phyloP scores from a whole-genome alignment of 2,797 vertebrate genomes.

The Bradypodion ventrale region DNA sequence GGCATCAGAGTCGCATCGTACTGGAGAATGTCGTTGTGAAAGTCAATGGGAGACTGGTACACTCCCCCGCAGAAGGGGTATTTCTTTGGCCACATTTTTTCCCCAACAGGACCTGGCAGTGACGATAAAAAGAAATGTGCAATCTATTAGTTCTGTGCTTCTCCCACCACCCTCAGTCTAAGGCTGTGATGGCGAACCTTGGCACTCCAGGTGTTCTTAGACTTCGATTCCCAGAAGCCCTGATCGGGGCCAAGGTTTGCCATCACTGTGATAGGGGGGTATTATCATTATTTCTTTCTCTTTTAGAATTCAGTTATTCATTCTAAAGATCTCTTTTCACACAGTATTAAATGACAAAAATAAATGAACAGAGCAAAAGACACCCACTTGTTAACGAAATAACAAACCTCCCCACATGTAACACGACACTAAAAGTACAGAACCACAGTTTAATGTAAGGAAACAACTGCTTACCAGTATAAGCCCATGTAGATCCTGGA shows the following conservation, averaged over 20 bases:
- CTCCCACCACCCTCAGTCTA: constrained; percentile 10
- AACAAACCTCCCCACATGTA: neutral
- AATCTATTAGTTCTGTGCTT: neutral
- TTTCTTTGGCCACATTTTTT: constrained; percentile 83
- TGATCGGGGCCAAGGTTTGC: no score
- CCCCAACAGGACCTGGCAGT: constrained; percentile 82
- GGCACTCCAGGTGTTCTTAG: no score
- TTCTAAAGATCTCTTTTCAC: no score
- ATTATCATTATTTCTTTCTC: no score
- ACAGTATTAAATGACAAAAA: no score
- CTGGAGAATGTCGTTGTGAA: constrained; percentile 84
- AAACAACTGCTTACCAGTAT: constrained; percentile 74
- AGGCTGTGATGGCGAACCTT: no score
- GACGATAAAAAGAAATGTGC: constrained; percentile 19
- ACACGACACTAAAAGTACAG: neutral
- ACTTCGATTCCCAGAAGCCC: no score
- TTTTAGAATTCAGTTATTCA: no score
- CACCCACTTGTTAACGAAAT: neutral
- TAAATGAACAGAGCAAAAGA: no score
- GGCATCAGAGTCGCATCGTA: constrained; percentile 86
- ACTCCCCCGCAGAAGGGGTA: constrained; percentile 88
- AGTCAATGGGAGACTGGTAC: constrained; percentile 92
- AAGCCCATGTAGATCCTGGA: constrained; percentile 77
- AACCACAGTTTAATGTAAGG: neutral
- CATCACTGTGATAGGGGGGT: no score